Evolutionary conservation across 2,113 vertebrate genomes (phyloP).

Genomic region (Bufo bufo): DNA sequence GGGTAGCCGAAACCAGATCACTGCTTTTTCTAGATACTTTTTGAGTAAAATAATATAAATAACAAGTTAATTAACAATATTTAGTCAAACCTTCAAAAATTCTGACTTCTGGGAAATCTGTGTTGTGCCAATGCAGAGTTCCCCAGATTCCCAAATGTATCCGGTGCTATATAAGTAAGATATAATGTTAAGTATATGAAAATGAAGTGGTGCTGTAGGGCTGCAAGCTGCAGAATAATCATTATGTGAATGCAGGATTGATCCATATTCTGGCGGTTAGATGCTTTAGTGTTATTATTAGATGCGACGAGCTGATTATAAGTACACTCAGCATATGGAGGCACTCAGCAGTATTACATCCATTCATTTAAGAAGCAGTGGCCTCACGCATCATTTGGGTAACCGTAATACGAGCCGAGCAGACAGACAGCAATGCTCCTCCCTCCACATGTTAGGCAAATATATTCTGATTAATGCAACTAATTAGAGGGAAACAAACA

Average conservation of each 20-base stretch:
- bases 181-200: conserved; percentile 10
- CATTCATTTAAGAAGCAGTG: conserved; percentile 23
- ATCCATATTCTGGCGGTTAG: conserved; percentile 9
- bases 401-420: background rate
- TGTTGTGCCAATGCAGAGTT: background rate
- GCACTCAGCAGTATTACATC: conserved; percentile 26
- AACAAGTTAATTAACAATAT: too few species aligned
- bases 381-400: conserved; percentile 9
- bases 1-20: too few species aligned
- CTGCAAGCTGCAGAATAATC: background rate
- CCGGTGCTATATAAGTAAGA: background rate
- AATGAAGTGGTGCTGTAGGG: background rate
- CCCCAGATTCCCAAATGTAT: background rate
- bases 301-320: conserved; percentile 26
- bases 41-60: too few species aligned
- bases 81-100: too few species aligned
- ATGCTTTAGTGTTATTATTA: conserved; percentile 18
- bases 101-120: background rate
- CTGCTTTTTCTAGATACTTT: too few species aligned
- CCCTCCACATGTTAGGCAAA: conserved; percentile 2
- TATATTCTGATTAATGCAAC: conserved; percentile 73
- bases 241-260: background rate
- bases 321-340: conserved; percentile 8
- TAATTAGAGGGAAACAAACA: conserved; percentile 79
- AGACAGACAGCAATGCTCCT: background rate